These are phyloP conservation scores for Apotomis betuletana DNA, from an alignment of 2,888 invertebrate species.

Conservation along the genomic window DNA sequence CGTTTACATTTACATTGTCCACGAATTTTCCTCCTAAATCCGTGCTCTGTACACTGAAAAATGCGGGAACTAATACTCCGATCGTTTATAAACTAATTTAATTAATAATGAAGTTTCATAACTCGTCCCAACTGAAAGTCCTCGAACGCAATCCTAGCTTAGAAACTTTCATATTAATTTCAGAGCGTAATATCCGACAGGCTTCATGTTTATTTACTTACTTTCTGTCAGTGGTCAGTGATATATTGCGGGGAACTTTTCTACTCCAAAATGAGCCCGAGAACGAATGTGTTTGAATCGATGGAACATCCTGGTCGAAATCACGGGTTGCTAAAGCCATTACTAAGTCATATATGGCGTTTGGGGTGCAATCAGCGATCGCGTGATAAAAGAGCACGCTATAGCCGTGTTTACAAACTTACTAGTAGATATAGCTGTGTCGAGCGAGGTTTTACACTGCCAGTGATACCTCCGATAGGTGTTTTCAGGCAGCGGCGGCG, in stretches of 20 bases:
- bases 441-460: conserved; percentile 16
- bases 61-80: background rate
- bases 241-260: conserved; percentile 29
- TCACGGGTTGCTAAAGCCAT: conserved; percentile 1
- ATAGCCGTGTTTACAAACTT: conserved; percentile 36
- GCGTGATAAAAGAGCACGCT: conserved; percentile 30
- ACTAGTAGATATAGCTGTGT: conserved; percentile 27
- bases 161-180: conserved; percentile 34
- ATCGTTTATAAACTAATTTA: background rate
- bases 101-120: conserved; percentile 24
- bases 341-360: conserved; percentile 18
- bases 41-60: background rate
- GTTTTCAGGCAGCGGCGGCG: conserved; percentile 35
- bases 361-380: conserved; percentile 33
- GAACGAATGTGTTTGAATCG: too few species aligned
- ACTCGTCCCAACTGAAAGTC: background rate
- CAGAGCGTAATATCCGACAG: background rate
- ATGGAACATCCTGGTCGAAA: too few species aligned
- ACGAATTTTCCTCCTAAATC: too few species aligned
- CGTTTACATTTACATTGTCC: too few species aligned
- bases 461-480: conserved; percentile 35
- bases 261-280: background rate
- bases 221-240: conserved; percentile 9
- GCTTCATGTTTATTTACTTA: conserved; percentile 28
- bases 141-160: conserved; percentile 22